These are phyloP conservation scores for Mormyrus hasselquistii DNA, from an alignment of 2,797 vertebrate genomes.

Conservation along the genomic window DNA sequence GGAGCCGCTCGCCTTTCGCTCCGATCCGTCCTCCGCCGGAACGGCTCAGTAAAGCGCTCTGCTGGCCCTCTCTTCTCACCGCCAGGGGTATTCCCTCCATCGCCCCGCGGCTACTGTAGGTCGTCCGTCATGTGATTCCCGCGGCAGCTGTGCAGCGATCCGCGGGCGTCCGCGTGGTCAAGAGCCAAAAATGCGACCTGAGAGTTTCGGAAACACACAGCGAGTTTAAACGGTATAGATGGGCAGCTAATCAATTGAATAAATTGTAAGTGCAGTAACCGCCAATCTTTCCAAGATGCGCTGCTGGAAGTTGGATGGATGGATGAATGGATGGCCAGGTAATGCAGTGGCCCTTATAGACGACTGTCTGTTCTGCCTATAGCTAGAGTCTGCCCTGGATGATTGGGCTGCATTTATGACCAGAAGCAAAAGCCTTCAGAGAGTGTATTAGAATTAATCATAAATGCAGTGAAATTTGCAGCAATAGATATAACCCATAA, in stretches of 20 bases:
- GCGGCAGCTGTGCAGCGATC: conserved; percentile 14
- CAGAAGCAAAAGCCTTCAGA: neutral
- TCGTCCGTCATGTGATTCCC: conserved; percentile 33
- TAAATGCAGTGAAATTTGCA: neutral
- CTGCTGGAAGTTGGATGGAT: neutral
- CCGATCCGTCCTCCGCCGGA: neutral
- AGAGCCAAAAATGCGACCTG: neutral
- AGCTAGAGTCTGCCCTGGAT: neutral
- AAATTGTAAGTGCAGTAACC: neutral
- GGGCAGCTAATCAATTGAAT: neutral
- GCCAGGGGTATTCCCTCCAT: conserved; percentile 1
- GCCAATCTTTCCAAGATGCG: neutral
- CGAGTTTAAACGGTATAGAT: neutral
- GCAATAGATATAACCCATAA: neutral
- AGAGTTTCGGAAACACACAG: neutral
- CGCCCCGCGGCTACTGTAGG: conserved; percentile 16
- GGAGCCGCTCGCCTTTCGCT: neutral
- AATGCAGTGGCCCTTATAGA: neutral
- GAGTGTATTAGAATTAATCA: neutral
- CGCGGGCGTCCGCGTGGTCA: neutral
- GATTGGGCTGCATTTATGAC: neutral
- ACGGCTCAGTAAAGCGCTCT: neutral
- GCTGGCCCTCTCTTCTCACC: neutral
- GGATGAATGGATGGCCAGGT: neutral
- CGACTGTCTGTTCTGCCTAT: neutral